Evolutionary conservation across 2,113 vertebrate species (phyloP).

Genomic region (Mobula birostris): DNA sequence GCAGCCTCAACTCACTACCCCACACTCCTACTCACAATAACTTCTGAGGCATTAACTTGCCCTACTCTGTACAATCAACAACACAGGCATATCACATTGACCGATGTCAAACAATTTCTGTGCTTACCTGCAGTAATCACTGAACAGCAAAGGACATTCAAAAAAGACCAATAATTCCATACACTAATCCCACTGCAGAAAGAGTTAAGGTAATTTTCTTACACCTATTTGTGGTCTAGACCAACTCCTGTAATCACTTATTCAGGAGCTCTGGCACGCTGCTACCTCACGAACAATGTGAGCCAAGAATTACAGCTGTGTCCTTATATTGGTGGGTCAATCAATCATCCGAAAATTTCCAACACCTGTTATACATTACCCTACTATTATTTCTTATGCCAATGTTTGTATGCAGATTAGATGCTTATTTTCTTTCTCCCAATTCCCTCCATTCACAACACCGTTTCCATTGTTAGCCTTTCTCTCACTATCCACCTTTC

Average conservation of each 20-base stretch:
- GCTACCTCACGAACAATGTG: not conserved
- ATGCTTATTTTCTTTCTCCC: not conserved
- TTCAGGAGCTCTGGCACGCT: not conserved
- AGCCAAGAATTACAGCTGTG: not conserved
- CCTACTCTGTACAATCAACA: no score
- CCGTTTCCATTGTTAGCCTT: not conserved
- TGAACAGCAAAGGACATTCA: not conserved
- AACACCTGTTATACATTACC: not conserved
- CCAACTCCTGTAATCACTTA: not conserved
- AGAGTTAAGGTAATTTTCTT: not conserved
- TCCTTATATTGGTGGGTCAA: slow-evolving; percentile 3
- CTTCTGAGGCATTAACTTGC: not conserved
- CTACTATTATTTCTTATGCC: not conserved
- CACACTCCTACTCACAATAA: not conserved
- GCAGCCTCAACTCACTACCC: not conserved
- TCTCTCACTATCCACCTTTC: not conserved
- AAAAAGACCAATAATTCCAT: not conserved
- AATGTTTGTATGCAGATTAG: not conserved
- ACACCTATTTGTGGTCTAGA: not conserved
- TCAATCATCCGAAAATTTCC: not conserved
- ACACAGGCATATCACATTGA: no score
- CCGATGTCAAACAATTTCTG: no score
- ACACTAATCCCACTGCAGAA: not conserved
- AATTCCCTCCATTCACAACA: not conserved
- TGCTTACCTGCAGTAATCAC: not conserved